A percentile compares a stretch with the other conserved stretches of the same genome.
Evolutionary conservation across 2,797 vertebrate species (phyloP).

Genomic region (Huso huso): DNA sequence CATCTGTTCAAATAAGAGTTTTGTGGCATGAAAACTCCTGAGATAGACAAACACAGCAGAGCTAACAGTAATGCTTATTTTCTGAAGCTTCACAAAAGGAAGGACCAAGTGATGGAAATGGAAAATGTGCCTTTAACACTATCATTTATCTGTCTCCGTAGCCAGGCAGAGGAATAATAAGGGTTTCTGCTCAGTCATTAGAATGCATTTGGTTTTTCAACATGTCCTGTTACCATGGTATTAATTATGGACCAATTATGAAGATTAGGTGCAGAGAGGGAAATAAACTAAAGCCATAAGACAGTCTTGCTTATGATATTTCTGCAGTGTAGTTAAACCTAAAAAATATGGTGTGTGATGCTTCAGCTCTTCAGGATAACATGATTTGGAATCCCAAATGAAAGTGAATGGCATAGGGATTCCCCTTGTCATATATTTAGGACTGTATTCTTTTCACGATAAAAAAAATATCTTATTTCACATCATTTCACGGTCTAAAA

Average conservation of each 20-base stretch:
- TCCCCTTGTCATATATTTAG: too few species aligned
- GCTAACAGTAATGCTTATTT: neutral
- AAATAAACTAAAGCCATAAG: constrained; percentile 10
- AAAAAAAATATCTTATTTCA: too few species aligned
- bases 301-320: too few species aligned
- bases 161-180: constrained; percentile 9
- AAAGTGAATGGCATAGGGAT: too few species aligned
- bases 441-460: too few species aligned
- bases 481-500: too few species aligned
- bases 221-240: constrained; percentile 19
- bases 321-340: too few species aligned
- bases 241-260: constrained; percentile 14
- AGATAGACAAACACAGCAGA: constrained; percentile 3
- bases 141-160: constrained; percentile 15
- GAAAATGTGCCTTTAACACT: constrained; percentile 11
- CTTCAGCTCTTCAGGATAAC: too few species aligned
- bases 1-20: constrained; percentile 14
- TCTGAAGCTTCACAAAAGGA: neutral
- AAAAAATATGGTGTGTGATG: too few species aligned
- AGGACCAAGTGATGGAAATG: neutral
- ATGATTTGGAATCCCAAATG: too few species aligned
- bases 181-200: constrained; percentile 31
- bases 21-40: constrained; percentile 3
- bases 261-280: constrained; percentile 6
- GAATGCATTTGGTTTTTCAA: constrained; percentile 19